Conservation (phyloP, 2,113 vertebrate genomes). For the Halichoeres trimaculatus region DNA sequence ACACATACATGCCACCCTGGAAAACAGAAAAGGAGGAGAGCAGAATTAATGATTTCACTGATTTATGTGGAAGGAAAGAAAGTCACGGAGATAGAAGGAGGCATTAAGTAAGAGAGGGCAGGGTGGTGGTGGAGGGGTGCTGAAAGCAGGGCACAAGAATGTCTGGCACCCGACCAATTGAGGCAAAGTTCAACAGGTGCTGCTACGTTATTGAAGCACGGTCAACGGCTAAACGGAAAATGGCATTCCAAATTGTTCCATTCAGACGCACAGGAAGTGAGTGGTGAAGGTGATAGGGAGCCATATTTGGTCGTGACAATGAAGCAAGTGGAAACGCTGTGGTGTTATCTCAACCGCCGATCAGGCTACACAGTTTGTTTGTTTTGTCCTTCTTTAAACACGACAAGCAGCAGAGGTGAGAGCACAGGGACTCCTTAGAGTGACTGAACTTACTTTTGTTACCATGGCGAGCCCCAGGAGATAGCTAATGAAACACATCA, state of each 20-base stretch:
- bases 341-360: constrained; percentile 48
- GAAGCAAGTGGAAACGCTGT: constrained; percentile 48
- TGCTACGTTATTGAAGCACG: constrained; percentile 53
- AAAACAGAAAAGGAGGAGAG: constrained; percentile 50
- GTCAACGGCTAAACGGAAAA: constrained; percentile 70
- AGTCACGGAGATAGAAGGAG: constrained; percentile 32
- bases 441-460: constrained; percentile 89
- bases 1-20: constrained; percentile 99
- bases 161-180: constrained; percentile 61
- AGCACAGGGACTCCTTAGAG: not conserved
- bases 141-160: constrained; percentile 52
- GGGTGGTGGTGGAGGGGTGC: constrained; percentile 8
- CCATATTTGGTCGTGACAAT: constrained; percentile 69
- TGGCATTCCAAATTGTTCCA: constrained; percentile 65
- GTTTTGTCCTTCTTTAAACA: constrained; percentile 46
- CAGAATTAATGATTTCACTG: constrained; percentile 26
- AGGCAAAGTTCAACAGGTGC: constrained; percentile 79
- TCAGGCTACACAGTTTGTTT: not conserved
- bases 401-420: constrained; percentile 6
- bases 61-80: constrained; percentile 18
- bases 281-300: constrained; percentile 28
- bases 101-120: constrained; percentile 13
- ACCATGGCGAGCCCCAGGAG: constrained; percentile 98
- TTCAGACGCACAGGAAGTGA: constrained; percentile 51
- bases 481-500: constrained; percentile 95